These are phyloP conservation scores for Eremobia ochroleuca DNA, from an alignment of 2,888 invertebrate genomes.

Conservation along the genomic window DNA sequence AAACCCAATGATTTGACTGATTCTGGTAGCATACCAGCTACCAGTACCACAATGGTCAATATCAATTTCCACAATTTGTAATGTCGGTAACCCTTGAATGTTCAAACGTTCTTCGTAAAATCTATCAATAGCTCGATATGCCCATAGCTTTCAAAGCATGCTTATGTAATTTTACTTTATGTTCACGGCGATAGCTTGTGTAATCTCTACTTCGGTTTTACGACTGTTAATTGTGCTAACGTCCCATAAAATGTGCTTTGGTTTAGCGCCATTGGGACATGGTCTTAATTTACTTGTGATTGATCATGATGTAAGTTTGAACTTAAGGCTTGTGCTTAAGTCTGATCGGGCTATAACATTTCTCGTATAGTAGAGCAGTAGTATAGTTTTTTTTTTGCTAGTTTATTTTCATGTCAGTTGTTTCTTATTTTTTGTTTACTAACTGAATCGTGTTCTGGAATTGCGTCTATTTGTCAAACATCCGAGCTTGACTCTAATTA, in stretches of 20 bases:
- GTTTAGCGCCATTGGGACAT: conserved; percentile 43
- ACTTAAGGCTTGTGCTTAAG: conserved; percentile 1
- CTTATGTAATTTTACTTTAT: conserved; percentile 81
- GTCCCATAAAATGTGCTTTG: conserved; percentile 62
- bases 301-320: conserved; percentile 19
- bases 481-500: conserved; percentile 17
- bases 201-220: conserved; percentile 71
- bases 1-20: conserved; percentile 2
- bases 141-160: conserved; percentile 76
- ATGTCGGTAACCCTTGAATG: conserved; percentile 59
- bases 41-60: neutral
- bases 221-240: conserved; percentile 71
- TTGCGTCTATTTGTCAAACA: conserved; percentile 27
- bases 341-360: neutral
- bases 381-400: neutral
- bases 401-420: neutral
- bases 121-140: conserved; percentile 78
- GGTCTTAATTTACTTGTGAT: conserved; percentile 46
- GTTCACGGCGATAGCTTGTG: conserved; percentile 74
- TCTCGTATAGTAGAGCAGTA: neutral
- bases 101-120: conserved; percentile 70
- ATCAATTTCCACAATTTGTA: neutral
- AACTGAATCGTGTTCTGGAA: conserved; percentile 23
- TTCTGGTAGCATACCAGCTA: no score
- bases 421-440: conserved; percentile 22